phyloP scores from a whole-genome alignment of 2,888 invertebrate genomes.

The Neoitamus cyanurus region DNA sequence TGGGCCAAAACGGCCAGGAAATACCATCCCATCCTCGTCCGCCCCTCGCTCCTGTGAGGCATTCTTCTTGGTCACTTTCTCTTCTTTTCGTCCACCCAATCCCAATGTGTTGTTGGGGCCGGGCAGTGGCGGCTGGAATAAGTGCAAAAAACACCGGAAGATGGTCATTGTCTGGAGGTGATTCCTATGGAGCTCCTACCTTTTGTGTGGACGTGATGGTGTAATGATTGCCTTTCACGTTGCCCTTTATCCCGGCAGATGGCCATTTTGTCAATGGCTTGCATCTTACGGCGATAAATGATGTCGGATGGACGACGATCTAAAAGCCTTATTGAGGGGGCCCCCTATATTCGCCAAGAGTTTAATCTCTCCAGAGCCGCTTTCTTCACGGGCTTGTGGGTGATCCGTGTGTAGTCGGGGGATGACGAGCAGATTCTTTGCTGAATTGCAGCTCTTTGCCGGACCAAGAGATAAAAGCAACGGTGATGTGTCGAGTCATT shows the following conservation, averaged over 20 bases:
- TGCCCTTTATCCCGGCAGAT: conserved; percentile 18
- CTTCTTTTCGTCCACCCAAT: neutral
- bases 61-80: neutral
- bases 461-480: neutral
- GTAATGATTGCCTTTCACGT: conserved; percentile 23
- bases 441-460: neutral
- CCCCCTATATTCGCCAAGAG: neutral
- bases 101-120: neutral
- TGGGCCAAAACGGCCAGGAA: neutral
- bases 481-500: neutral
- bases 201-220: conserved; percentile 28
- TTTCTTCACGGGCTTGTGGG: neutral
- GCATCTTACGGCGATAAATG: conserved; percentile 25
- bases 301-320: conserved; percentile 10
- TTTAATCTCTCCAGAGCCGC: neutral
- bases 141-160: conserved; percentile 27
- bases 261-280: conserved; percentile 41
- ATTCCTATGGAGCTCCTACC: neutral
- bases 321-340: conserved; percentile 17
- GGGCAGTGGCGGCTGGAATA: neutral
- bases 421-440: neutral
- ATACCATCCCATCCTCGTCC: neutral
- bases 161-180: conserved; percentile 47
- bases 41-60: neutral
- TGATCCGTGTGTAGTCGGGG: neutral